Evolutionary conservation across 2,888 invertebrate species (phyloP), one percentile per base, ranked within the genome.

Genomic region (Melikaiella ostensackeni): DNA sequence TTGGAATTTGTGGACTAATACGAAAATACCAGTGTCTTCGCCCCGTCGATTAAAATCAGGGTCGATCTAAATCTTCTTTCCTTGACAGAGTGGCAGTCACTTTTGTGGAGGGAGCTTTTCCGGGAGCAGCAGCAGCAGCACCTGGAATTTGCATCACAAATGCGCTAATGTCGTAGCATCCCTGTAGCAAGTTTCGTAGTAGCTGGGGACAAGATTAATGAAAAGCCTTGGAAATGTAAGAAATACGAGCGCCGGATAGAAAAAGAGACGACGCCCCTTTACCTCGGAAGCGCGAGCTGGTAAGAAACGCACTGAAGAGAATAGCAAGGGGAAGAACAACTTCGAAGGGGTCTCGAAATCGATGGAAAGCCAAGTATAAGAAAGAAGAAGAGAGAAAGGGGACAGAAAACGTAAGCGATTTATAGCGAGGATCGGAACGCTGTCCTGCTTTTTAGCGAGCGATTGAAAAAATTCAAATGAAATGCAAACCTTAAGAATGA

Each of bases 131-230:
- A 55, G 46, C n/a, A n/a, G n/a, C 66, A 78, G 75, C 80, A 78
- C 78, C 70, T 70, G 50, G 30, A 77, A 87, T 86, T 87, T 86
- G 85, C 86, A 86, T 87, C 79, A 82, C 86, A 87, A 88, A 87
- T 87, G 82, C 83, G 84, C 83, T 86, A 86, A 87, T 86, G 70
- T 70, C 70, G 70, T 4, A 50, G 70, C 50, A 46, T 70, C 70
- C 50, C 42, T 66, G 27, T 46, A 46, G 46, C 66, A 46, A 66
- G 66, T 66, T 66, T 66, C 46, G 24, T 70, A 50, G 42, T 50
- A 33, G 46, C 46, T 46, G 63, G 80, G 76, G 80, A 81, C 83
- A 84, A 86, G 87, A 87, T 86, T 85, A 86, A 86, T 86, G 85
- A 86, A 84, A 84, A 85, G 82, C 80, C 83, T 78, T 63, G 81